These are phyloP conservation scores for Meta bourneti DNA, from an alignment of 2,888 invertebrate species.

Conservation along the genomic window DNA sequence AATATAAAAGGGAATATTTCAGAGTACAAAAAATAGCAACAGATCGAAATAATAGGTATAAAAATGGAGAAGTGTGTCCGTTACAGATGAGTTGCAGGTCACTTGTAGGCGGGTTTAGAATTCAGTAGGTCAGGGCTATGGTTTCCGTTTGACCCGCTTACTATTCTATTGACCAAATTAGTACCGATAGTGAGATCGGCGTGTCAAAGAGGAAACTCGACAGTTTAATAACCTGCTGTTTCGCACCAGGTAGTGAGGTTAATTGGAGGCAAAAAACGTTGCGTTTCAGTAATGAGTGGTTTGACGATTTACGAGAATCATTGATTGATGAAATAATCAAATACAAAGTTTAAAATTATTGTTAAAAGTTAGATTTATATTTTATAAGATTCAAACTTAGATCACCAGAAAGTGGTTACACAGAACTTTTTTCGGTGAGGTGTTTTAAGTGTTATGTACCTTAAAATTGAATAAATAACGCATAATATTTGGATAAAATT, in stretches of 20 bases:
- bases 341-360: no score
- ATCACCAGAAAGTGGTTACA: no score
- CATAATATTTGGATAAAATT: no score
- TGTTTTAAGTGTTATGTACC: no score
- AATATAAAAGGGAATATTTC: not conserved
- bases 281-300: not conserved
- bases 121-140: slow-evolving; percentile 37
- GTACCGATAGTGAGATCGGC: not conserved
- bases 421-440: no score
- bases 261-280: not conserved
- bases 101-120: slow-evolving; percentile 16
- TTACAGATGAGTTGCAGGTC: slow-evolving; percentile 8
- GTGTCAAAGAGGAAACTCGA: not conserved
- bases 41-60: not conserved
- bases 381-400: no score
- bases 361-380: no score
- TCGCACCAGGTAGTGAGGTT: not conserved
- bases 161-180: slow-evolving; percentile 44
- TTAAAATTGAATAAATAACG: no score
- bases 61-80: not conserved
- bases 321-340: no score
- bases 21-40: not conserved
- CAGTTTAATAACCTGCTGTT: not conserved
- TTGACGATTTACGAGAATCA: not conserved
- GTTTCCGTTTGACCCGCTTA: not conserved